Base-by-base conservation (phyloP, 2,113 vertebrate species). In the Crotophaga sulcirostris region DNA sequence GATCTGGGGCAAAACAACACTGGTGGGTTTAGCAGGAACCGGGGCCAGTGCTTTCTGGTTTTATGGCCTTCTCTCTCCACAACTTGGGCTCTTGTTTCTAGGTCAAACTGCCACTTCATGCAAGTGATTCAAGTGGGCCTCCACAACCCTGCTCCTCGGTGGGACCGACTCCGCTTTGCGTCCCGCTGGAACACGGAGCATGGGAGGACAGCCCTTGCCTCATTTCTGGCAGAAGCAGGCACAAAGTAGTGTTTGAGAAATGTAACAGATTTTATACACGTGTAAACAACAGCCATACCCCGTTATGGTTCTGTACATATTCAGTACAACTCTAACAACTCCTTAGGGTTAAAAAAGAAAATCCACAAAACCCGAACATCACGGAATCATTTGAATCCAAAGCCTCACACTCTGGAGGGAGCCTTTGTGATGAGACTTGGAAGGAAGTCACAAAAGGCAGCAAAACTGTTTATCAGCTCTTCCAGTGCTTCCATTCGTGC, bases 131-230 rank as follows among this genome's bases (percentile, higher is more conserved):
- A 40, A 20, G 24, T 1, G 2, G 26, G 25, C 20, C 24, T 45
- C 45, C 5, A 5, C 40, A 81, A 51, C n/a, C n/a, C n/a, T n/a
- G 44, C 49, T 74, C 33, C 55, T 4, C 7, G 33, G 38, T 23
- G 16, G 60, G 0, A 0, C 69, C 21, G 21, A 21, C 36, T 45
- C 62, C 10, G 9, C 84, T 56, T 13, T 3, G 19, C 44, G 40
- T 36, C 36, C 44, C 28, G 6, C n/a, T 0, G 0, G 4, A 20
- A 62, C n/a, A 23, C 0, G 0, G n/a, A 58, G 19, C 9, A 23
- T 38, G 74, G 64, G 24, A 79, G 21, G 47, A 13, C 10, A 28
- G 7, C 25, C 24, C 8, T 16, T 18, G 13, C 10, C 42, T 33
- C 6, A 15, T 21, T 49, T 54, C 47, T 75, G 70, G 47, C 62